Percentiles rank a stretch among this genome's conserved stretches.
Conservation (phyloP, 2,888 invertebrate species). For the Lasiommata megera region DNA sequence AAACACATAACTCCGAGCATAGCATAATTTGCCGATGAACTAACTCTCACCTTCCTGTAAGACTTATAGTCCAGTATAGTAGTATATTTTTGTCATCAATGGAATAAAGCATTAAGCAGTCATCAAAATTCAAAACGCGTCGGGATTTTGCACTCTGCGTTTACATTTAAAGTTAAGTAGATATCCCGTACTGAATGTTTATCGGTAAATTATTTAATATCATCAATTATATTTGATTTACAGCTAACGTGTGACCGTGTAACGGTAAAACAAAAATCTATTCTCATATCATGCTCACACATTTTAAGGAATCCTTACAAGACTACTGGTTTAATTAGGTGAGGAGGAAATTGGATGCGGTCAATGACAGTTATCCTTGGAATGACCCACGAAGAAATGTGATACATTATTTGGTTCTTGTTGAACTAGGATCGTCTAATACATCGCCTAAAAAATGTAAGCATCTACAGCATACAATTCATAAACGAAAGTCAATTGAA, state of each 20-base stretch:
- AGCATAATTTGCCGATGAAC: too few relatives aligned
- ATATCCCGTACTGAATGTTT: background rate
- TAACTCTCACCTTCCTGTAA: too few relatives aligned
- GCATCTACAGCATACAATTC: too few relatives aligned
- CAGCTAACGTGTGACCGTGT: too few relatives aligned
- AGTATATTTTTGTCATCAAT: background rate
- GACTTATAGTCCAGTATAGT: too few relatives aligned
- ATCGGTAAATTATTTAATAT: background rate
- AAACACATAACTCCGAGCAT: too few relatives aligned
- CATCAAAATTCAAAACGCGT: background rate
- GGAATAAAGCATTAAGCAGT: background rate
- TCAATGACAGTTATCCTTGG: background rate
- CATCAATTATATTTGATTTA: background rate
- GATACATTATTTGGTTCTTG: background rate
- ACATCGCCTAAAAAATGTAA: too few relatives aligned
- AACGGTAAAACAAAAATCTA: too few relatives aligned
- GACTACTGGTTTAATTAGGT: background rate
- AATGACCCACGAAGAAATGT: background rate
- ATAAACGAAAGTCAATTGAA: too few relatives aligned
- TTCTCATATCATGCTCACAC: too few relatives aligned
- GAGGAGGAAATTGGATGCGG: background rate
- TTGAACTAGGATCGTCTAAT: too few relatives aligned
- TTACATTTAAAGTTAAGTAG: background rate
- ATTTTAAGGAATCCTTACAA: background rate
- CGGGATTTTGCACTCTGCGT: background rate